Base-by-base conservation (phyloP, 1,140 invertebrate genomes). In the Onthophagus taurus region DNA sequence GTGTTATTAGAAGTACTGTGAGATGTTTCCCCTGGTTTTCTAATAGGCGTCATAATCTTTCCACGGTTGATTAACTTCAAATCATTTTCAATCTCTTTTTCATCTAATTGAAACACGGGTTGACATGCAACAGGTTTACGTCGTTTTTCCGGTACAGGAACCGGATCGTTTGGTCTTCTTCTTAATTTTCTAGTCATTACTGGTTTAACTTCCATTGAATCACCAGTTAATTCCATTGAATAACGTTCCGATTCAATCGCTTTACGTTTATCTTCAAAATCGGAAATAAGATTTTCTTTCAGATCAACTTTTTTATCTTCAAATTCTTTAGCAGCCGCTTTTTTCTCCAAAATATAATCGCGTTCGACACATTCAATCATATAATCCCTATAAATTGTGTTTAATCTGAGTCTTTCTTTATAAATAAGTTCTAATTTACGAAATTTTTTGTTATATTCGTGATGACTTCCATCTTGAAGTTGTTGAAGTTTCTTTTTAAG, bases 281-380 rank as follows among this genome's bases (percentile, higher is more conserved):
- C 92, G 23, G 80, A 75, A 8, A 97, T 72, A 11, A 98, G 63
- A 68, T 82, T 91, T 63, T 96, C 92, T 57, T 84, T 81, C 8
- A 97, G 67, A 61, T 96, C 92, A 51, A 87, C 75, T 62, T 93
- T 93, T 61, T 96, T 95, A 53, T 97, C 91, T 64, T 97, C 90
- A 74, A 91, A 93, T 56, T 97, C 92, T 65, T 89, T 85, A 0
- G 75, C 80, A 2, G 90, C 85, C 18, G 83, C 79, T 65, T 85
- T 85, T 61, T 89, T 89, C 61, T 97, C 94, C 21, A 78, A 75
- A 47, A 84, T 70, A 59, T 87, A 96, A 54, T 96, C 92, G 47
- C 78, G 73, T 58, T 96, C 89, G 3, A 92, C 83, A 55, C 83
- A 80, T 51, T 93, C 86, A 5, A 81, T 75, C 68, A 89, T 76